Percentiles rank a stretch among this genome's conserved stretches.
Evolutionary conservation across 2,888 invertebrate genomes (phyloP).

Genomic region (Cheilosia impressa): DNA sequence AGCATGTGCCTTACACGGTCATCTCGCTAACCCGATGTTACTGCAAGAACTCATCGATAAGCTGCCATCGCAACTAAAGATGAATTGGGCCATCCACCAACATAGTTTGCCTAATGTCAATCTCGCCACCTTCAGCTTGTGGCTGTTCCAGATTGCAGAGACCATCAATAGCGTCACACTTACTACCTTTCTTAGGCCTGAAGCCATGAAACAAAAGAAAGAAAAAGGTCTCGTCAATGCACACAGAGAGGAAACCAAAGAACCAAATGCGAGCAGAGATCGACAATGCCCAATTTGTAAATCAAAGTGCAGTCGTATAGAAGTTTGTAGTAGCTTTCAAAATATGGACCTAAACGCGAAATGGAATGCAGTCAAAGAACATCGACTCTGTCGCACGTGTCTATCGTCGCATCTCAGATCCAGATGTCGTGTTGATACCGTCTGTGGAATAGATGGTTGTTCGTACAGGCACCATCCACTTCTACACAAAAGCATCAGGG

Average conservation of each 20-base stretch:
- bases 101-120: background rate
- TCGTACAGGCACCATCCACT: no score
- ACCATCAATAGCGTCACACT: conserved; percentile 1
- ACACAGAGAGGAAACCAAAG: background rate
- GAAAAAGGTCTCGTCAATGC: background rate
- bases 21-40: conserved; percentile 23
- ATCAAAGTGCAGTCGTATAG: background rate
- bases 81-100: conserved; percentile 24
- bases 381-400: conserved; percentile 25
- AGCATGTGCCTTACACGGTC: background rate
- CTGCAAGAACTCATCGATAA: conserved; percentile 35
- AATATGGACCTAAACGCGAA: background rate
- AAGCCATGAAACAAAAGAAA: background rate
- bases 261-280: background rate
- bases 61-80: conserved; percentile 21
- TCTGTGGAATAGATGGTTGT: conserved; percentile 11
- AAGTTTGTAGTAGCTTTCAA: background rate
- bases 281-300: conserved; percentile 1
- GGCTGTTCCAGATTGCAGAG: no score
- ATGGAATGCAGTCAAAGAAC: conserved; percentile 17
- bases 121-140: conserved; percentile 13
- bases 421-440: background rate
- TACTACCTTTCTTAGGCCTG: background rate
- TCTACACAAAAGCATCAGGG: conserved; percentile 11
- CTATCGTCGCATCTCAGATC: conserved; percentile 15